phyloP scores from a whole-genome alignment of 2,888 invertebrate species.

The Brachyptera putata region DNA sequence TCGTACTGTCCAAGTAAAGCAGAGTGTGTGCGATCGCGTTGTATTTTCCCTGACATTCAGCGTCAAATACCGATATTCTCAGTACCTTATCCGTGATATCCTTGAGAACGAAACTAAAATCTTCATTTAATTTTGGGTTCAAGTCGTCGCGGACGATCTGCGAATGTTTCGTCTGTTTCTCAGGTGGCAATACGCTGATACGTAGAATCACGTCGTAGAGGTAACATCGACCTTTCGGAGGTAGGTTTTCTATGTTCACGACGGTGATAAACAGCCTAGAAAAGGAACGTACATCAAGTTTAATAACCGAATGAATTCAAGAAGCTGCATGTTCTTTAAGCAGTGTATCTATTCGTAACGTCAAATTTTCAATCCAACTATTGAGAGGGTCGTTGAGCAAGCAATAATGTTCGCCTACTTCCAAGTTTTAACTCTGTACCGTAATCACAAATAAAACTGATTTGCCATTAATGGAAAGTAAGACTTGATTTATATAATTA shows the following conservation, averaged over 20 bases:
- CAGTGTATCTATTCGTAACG: background rate
- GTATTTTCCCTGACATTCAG: slow-evolving; percentile 38
- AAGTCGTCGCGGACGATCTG: slow-evolving; percentile 36
- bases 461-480: no score
- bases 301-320: background rate
- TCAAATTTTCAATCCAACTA: background rate
- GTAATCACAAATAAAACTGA: no score
- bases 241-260: slow-evolving; percentile 37
- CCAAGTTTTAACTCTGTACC: no score
- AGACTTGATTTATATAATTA: no score
- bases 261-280: slow-evolving; percentile 34
- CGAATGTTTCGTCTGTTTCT: slow-evolving; percentile 35
- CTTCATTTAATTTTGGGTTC: slow-evolving; percentile 38
- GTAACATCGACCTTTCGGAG: slow-evolving; percentile 37
- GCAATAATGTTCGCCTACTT: no score
- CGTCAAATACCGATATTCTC: slow-evolving; percentile 40
- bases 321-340: background rate
- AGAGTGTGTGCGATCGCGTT: slow-evolving; percentile 41
- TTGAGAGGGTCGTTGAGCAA: background rate
- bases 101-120: slow-evolving; percentile 37
- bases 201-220: slow-evolving; percentile 38
- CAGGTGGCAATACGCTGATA: slow-evolving; percentile 37
- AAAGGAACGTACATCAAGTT: background rate
- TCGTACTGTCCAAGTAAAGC: slow-evolving; percentile 37
- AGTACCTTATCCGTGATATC: slow-evolving; percentile 36